phyloP scores from a whole-genome alignment of 2,113 vertebrate species.

The Ascaphus truei region DNA sequence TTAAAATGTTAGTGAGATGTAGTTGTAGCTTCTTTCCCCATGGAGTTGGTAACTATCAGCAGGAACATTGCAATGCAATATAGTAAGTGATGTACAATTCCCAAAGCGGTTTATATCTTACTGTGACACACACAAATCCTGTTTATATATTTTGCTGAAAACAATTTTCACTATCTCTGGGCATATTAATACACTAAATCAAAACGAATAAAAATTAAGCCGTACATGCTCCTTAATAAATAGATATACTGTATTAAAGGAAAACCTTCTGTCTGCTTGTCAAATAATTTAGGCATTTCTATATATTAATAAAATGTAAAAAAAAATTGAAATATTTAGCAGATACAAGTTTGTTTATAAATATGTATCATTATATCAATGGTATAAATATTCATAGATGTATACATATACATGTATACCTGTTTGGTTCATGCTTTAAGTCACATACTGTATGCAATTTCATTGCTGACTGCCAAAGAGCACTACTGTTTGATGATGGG shows the following conservation, averaged over 20 bases:
- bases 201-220: neutral
- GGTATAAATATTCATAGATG: too few relatives aligned
- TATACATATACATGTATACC: too few relatives aligned
- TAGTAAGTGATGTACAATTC: neutral
- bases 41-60: neutral
- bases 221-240: neutral
- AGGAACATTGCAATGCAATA: neutral
- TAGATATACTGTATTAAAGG: conserved; percentile 1
- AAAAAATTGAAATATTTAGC: neutral
- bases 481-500: too few relatives aligned
- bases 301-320: neutral
- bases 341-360: neutral
- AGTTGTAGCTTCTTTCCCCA: neutral
- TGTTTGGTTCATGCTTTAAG: too few relatives aligned
- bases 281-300: neutral
- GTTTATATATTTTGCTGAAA: neutral
- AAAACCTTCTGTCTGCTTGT: neutral
- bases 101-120: conserved; percentile 6
- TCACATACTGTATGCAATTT: too few relatives aligned
- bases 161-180: neutral
- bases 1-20: neutral
- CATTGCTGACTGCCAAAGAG: too few relatives aligned
- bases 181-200: conserved; percentile 9
- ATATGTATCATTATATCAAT: neutral
- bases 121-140: neutral